Evolutionary conservation across 92 coral and sea anemone genomes (phyloP), one percentile per base, ranked within the genome.

Genomic region (Phenganax subtilis): DNA sequence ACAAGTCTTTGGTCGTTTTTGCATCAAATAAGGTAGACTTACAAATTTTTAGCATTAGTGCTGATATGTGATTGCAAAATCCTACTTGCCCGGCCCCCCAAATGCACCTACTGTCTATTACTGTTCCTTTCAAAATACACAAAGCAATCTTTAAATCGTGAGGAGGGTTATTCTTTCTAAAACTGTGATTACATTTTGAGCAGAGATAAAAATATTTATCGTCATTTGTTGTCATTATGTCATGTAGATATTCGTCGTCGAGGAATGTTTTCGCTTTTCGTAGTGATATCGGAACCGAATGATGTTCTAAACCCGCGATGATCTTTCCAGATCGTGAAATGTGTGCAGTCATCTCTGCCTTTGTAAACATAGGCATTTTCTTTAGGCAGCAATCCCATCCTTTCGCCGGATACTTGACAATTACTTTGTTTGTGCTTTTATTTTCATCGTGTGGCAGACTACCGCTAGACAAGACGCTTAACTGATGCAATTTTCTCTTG

Each of bases 151-250:
- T 85, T 71, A 88, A 85, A 31, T 85, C 57, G 73, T 81, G 88
- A 31, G 91, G 91, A 16, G 51, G 29, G 67, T 88, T 86, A 44
- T 82, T 75, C 30, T 57, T 71, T 70, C 76, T 88, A 67, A 85
- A 85, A 81, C 88, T 88, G 78, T 88, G 91, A 71, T 66, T 85
- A 77, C 91, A 88, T 76, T 88, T 88, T 47, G 86, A 80, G 52
- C 79, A 80, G 28, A 51, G 81, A 58, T 47, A 85, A 72, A 85
- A 88, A 82, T 81, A 81, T 11, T 69, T 75, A 65, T 88, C 87
- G 57, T 88, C 87, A 44, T 60, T 15, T 31, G 69, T 27, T 0
- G 89, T 88, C 77, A 85, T 51, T 57, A 88, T 86, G 10, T 88
- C 82, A 62, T 88, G 91, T 25, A 88, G 84, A 59, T 88, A 88